These are phyloP conservation scores for Larimichthys polyactis DNA, from an alignment of 2,113 vertebrate genomes.

Conservation along the genomic window DNA sequence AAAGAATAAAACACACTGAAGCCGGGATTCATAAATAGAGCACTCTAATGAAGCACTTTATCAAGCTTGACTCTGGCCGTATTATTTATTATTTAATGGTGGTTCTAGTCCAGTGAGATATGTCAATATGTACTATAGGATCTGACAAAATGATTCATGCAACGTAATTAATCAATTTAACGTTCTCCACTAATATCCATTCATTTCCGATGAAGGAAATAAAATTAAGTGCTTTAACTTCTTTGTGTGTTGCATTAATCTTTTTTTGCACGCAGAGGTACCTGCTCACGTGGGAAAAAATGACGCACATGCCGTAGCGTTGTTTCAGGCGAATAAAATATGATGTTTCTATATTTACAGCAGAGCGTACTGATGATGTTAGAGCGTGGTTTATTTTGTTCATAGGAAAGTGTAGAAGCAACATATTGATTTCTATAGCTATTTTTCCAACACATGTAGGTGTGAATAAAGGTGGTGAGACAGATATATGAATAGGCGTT, in stretches of 20 bases:
- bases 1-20: slow-evolving; percentile 57
- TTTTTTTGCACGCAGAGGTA: slow-evolving; percentile 29
- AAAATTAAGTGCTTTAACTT: slow-evolving; percentile 52
- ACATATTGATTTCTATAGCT: slow-evolving; percentile 4
- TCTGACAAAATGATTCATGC: slow-evolving; percentile 77
- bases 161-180: slow-evolving; percentile 73
- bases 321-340: slow-evolving; percentile 21
- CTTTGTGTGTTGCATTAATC: slow-evolving; percentile 56
- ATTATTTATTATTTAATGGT: slow-evolving; percentile 75
- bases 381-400: not conserved
- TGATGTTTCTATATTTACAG: slow-evolving; percentile 26
- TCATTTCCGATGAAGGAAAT: slow-evolving; percentile 56
- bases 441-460: slow-evolving; percentile 5
- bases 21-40: slow-evolving; percentile 71
- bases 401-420: not conserved
- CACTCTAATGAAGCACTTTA: slow-evolving; percentile 71
- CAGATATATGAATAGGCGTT: slow-evolving; percentile 29
- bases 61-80: slow-evolving; percentile 58
- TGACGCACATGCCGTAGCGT: not conserved
- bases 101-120: slow-evolving; percentile 66
- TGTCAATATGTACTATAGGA: slow-evolving; percentile 67
- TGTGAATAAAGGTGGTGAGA: slow-evolving; percentile 15
- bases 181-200: slow-evolving; percentile 60
- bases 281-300: slow-evolving; percentile 5
- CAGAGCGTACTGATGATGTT: not conserved